Evolutionary conservation across 2,888 invertebrate species (phyloP), one percentile per base, ranked within the genome.

Genomic region (Dendrolimus houi): DNA sequence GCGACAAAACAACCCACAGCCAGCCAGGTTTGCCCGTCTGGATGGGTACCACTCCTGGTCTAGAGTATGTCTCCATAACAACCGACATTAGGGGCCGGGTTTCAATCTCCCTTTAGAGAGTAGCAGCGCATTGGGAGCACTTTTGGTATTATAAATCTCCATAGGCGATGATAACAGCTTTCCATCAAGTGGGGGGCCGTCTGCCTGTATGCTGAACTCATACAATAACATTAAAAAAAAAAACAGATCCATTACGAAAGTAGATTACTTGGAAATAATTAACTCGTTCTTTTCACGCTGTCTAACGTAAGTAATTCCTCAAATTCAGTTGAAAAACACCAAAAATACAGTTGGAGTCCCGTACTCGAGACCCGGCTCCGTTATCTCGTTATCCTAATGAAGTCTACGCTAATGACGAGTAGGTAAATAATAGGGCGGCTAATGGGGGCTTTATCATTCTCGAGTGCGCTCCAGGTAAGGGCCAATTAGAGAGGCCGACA

Each of bases 311-410:
- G 69, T 71, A 69, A 71, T 78, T 80, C 75, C 74, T 73, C 70
- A 75, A 77, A 82, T 74, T 77, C 73, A 66, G 72, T 77, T 83
- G 74, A 78, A 81, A 87, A 86, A 82, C 83, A 79, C 86, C 85
- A 79, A 85, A 85, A 86, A 85, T 79, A 76, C 74, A 70, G 71
- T 72, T 72, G 70, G 77, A 73, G 74, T 70, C 71, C 72, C 69
- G 75, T 70, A 79, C 82, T 84, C 81, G 77, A 83, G 78, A 64
- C 71, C 67, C 75, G 79, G 83, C 84, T 84, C 85, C 84, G 87
- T 89, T 90, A 90, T 90, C 89, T 90, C 89, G 90, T 90, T 90
- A 89, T 87, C 88, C 89, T 90, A 90, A 90, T 90, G 89, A 90
- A 90, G 87, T 89, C 88, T 88, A 89, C 89, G 86, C 88, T 90